phyloP scores from a whole-genome alignment of 1,140 invertebrate genomes.

The Oscheius sp. region DNA sequence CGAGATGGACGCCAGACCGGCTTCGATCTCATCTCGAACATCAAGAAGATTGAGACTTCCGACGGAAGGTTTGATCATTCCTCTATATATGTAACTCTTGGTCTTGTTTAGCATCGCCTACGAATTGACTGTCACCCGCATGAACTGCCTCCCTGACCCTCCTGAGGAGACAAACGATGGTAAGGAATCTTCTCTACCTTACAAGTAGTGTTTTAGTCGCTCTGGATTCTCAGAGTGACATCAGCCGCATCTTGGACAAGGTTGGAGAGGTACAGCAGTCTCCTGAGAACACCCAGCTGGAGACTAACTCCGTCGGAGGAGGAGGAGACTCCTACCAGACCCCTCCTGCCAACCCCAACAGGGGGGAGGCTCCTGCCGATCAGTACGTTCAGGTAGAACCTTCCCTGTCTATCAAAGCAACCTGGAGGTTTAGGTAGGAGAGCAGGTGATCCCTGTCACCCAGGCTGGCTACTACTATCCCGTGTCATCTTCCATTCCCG shows the following conservation, averaged over 20 bases:
- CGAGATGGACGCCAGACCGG: constrained; percentile 51
- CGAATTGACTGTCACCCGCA: constrained; percentile 48
- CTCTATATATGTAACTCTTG: background rate
- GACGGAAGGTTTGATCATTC: constrained; percentile 18
- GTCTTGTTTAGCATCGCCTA: constrained; percentile 39
- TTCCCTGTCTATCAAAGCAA: background rate
- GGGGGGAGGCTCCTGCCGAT: constrained; percentile 15
- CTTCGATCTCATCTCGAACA: constrained; percentile 50
- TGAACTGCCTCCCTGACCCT: constrained; percentile 53
- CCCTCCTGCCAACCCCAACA: background rate
- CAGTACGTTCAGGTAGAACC: constrained; percentile 44
- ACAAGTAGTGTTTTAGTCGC: constrained; percentile 26
- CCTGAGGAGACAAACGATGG: constrained; percentile 43
- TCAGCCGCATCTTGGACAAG: constrained; percentile 44
- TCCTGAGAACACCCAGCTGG: constrained; percentile 1
- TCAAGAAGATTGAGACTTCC: constrained; percentile 41
- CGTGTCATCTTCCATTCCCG: constrained; percentile 43
- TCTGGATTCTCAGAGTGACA: constrained; percentile 42
- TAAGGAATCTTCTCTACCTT: background rate
- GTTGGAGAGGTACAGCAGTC: constrained; percentile 39
- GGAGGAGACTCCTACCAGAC: background rate
- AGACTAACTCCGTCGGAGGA: background rate
- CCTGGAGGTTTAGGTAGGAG: constrained; percentile 36
- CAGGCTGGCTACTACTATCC: constrained; percentile 49
- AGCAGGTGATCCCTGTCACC: constrained; percentile 47